Conservation (phyloP, 2,113 vertebrate species). For the Cygnus atratus region DNA sequence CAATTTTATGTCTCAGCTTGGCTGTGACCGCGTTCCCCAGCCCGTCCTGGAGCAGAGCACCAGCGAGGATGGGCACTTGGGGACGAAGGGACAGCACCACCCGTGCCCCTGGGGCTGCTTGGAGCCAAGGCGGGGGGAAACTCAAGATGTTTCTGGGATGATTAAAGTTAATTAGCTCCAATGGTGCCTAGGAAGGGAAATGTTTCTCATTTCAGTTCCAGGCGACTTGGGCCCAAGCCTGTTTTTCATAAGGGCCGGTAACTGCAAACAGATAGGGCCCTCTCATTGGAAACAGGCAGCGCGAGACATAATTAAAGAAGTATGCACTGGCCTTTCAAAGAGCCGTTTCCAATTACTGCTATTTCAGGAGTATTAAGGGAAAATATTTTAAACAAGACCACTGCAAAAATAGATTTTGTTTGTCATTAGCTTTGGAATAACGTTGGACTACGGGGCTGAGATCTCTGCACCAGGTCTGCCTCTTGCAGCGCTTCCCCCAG, state of each 20-base stretch:
- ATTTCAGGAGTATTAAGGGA: slow-evolving; percentile 75
- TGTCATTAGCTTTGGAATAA: slow-evolving; percentile 80
- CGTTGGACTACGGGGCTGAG: slow-evolving; percentile 74
- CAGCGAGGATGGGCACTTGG: not conserved
- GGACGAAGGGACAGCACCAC: fast-evolving
- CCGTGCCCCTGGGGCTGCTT: not conserved
- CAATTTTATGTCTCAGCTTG: not conserved
- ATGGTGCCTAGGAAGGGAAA: slow-evolving; percentile 75
- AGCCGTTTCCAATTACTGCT: slow-evolving; percentile 77
- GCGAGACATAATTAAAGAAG: slow-evolving; percentile 76
- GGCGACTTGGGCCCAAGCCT: slow-evolving; percentile 74
- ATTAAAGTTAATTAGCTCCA: slow-evolving; percentile 78
- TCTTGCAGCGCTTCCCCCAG: not conserved
- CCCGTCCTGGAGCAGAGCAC: not conserved
- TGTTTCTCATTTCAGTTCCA: slow-evolving; percentile 72
- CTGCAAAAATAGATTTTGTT: slow-evolving; percentile 81
- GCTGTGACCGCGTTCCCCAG: not conserved
- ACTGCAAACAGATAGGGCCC: slow-evolving; percentile 75
- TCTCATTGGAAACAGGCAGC: slow-evolving; percentile 77
- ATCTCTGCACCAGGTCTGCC: slow-evolving; percentile 69
- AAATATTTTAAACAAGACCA: slow-evolving; percentile 79
- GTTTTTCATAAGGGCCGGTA: slow-evolving; percentile 77
- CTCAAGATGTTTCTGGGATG: slow-evolving; percentile 65
- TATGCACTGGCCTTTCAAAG: slow-evolving; percentile 70
- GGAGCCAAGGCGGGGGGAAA: slow-evolving; percentile 45